Base-by-base conservation (phyloP, 2,797 vertebrate genomes). In the Novumbra hubbsi region DNA sequence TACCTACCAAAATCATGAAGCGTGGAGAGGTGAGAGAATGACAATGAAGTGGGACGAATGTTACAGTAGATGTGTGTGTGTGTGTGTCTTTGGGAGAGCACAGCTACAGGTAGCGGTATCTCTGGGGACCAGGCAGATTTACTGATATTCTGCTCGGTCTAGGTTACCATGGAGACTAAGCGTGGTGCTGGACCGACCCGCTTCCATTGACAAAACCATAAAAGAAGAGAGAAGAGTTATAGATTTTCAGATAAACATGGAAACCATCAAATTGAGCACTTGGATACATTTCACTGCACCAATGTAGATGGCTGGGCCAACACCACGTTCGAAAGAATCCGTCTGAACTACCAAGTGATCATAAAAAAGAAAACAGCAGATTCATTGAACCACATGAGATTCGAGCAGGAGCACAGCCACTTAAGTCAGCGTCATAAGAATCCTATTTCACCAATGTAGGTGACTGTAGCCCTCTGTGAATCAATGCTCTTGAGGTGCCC, bases 141-240 rank as follows among this genome's bases (percentile, higher is more conserved):
- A 62, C 60, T 62, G 76, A 76, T 79, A 66, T 72, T 73, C 79
- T 72, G 48, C 28, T 60, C 71, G 69, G 68, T 67, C 87, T 70
- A 24, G 17, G 92, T 93, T 92, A 85, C 92, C 91, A 93, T 92
- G 88, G 92, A 89, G 93, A 94, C 92, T 87, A 86, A 24, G 55
- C 24, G 11, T 24, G 55, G 55, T 24, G 55, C 55, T 11, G 11
- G 55, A 11, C 55, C 11, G 55, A 87, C 76, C 72, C 76, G 73
- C 81, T 81, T 86, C 86, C 92, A 93, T 92, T 93, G 92, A 93
- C 88, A 93, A 92, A 91, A 81, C 72, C 82, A 82, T 21, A 27
- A 60, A 60, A 21, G 55, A 65, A 30, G 63, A 65, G 63, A 19
- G 17, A 16, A 9, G 28, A 5, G 17, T 65, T 34, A 34, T 32